Evolutionary conservation across 2,797 vertebrate genomes (phyloP).

Genomic region (Allobates femoralis): DNA sequence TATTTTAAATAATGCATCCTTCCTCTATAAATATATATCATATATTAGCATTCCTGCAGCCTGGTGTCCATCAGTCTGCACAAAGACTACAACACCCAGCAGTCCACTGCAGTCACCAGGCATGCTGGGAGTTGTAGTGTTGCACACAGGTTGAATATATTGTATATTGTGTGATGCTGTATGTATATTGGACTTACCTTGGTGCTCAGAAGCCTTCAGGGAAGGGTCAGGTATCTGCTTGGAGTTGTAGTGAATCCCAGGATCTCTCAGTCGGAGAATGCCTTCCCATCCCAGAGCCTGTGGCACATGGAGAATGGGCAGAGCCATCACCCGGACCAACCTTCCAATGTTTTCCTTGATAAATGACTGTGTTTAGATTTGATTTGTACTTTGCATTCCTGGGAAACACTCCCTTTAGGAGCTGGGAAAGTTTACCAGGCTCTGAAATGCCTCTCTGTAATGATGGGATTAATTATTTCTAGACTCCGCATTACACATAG

Average conservation of each 20-base stretch:
- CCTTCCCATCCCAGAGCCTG: not conserved
- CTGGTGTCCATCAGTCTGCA: not conserved
- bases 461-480: conserved; percentile 60
- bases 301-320: conserved; percentile 32
- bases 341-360: conserved; percentile 59
- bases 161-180: not conserved
- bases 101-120: not conserved
- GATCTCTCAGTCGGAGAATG: not conserved
- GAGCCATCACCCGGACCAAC: conserved; percentile 40
- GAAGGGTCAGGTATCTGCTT: not conserved
- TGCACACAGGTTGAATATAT: not conserved
- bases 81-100: not conserved
- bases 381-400: conserved; percentile 61
- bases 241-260: conserved; percentile 4
- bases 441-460: conserved; percentile 56
- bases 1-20: no score
- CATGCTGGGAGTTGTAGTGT: not conserved
- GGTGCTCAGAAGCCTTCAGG: not conserved
- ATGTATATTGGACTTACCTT: not conserved
- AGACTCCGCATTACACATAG: not conserved
- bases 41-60: not conserved
- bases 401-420: conserved; percentile 56
- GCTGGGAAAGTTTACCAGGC: conserved; percentile 52
- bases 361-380: conserved; percentile 58
- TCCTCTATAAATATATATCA: no score